phyloP scores from a whole-genome alignment of 2,888 invertebrate genomes.

The Catonia carolina region DNA sequence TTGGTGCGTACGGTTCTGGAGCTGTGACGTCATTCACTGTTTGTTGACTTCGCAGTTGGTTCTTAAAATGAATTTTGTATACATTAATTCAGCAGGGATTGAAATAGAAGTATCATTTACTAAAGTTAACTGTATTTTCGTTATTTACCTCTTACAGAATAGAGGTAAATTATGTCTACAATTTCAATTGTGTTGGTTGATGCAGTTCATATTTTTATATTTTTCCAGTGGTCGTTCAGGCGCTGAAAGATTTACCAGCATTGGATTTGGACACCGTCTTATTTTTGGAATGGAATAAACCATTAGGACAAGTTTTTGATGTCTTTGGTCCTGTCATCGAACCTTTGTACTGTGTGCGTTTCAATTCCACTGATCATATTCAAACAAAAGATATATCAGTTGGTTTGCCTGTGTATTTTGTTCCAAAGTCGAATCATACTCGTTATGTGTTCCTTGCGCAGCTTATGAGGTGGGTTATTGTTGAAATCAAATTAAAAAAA shows the following conservation, averaged over 20 bases:
- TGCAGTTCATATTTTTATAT: too few relatives aligned
- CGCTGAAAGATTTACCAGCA: constrained; percentile 64
- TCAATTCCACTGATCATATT: constrained; percentile 74
- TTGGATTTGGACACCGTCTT: constrained; percentile 81
- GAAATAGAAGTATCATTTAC: too few relatives aligned
- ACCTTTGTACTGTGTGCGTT: constrained; percentile 86
- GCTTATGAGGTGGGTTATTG: constrained; percentile 56
- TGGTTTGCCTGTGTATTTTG: constrained; percentile 73
- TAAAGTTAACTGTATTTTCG: too few relatives aligned
- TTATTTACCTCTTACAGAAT: too few relatives aligned
- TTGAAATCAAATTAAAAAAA: not conserved
- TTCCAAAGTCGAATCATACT: constrained; percentile 69
- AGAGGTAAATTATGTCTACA: too few relatives aligned
- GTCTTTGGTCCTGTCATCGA: constrained; percentile 81
- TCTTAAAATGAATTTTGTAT: too few relatives aligned
- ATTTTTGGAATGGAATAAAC: constrained; percentile 72
- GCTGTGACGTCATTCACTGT: too few relatives aligned
- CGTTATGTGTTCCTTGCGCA: constrained; percentile 67
- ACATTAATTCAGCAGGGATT: too few relatives aligned
- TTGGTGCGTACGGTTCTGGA: too few relatives aligned
- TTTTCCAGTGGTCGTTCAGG: constrained; percentile 65
- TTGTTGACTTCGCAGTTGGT: too few relatives aligned
- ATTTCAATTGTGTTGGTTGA: too few relatives aligned
- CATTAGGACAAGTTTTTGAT: constrained; percentile 80
- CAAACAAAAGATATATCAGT: constrained; percentile 55